A percentile compares a stretch with the other conserved stretches of the same genome.
These are phyloP conservation scores for Euschistus heros DNA, from an alignment of 1,140 invertebrate species.

Conservation along the genomic window DNA sequence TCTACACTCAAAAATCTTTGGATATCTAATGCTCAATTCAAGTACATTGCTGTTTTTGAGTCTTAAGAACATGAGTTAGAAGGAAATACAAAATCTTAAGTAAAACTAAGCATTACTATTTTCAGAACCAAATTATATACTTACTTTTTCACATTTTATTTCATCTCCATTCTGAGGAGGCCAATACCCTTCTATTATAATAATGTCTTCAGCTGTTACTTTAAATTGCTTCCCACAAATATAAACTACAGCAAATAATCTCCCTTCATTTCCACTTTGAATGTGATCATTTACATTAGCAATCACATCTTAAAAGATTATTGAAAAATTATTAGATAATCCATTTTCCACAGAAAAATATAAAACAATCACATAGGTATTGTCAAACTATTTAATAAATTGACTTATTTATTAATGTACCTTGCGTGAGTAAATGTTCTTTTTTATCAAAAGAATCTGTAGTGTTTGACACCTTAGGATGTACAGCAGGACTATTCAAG, in stretches of 20 bases:
- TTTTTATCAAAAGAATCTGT: too few species aligned
- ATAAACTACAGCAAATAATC: conserved; percentile 79
- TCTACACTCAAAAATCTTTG: too few species aligned
- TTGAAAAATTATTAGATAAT: not conserved
- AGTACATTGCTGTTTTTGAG: not conserved
- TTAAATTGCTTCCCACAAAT: conserved; percentile 76
- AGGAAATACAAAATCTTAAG: not conserved
- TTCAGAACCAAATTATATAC: conserved; percentile 1
- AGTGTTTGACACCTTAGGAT: too few species aligned
- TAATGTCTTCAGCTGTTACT: conserved; percentile 74
- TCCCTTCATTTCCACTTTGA: conserved; percentile 41
- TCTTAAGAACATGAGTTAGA: not conserved
- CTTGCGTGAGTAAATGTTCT: too few species aligned
- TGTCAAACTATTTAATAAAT: too few species aligned
- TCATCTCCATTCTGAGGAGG: conserved; percentile 70
- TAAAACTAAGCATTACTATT: conserved; percentile 9
- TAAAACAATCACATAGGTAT: too few species aligned
- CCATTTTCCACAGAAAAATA: too few species aligned
- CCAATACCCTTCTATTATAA: conserved; percentile 75
- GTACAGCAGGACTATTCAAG: too few species aligned
- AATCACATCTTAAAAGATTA: not conserved
- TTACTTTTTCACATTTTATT: conserved; percentile 75
- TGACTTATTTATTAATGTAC: too few species aligned
- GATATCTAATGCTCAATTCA: too few species aligned
- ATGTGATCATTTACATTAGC: conserved; percentile 24